Conservation (phyloP, 1,140 invertebrate genomes). For the Drosophila micromelanica region DNA sequence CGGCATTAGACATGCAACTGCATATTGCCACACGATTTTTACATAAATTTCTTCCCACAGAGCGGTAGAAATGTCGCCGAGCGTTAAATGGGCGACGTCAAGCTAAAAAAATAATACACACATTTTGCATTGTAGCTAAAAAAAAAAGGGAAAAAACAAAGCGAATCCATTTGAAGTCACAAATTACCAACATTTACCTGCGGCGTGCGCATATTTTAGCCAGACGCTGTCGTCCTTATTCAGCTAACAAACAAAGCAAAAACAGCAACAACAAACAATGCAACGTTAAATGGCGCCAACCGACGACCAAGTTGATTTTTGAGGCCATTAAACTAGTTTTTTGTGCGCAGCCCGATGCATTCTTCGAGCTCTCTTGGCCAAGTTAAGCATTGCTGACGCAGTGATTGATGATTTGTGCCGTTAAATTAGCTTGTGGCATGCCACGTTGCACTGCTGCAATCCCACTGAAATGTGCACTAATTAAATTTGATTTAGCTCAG, state of each 20-base stretch:
- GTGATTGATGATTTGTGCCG: conserved; percentile 71
- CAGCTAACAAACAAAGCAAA: conserved; percentile 31
- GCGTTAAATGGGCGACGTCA: conserved; percentile 59
- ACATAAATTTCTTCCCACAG: conserved; percentile 57
- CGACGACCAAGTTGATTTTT: conserved; percentile 66
- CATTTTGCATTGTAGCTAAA: conserved; percentile 30
- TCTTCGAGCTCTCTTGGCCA: conserved; percentile 15
- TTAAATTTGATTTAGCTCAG: conserved; percentile 62
- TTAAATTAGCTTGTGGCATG: conserved; percentile 57
- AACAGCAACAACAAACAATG: conserved; percentile 55
- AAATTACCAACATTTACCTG: conserved; percentile 77
- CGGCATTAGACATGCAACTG: conserved; percentile 61
- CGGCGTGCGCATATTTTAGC: conserved; percentile 71
- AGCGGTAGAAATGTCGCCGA: conserved; percentile 11
- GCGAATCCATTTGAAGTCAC: conserved; percentile 57
- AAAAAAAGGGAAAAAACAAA: not conserved
- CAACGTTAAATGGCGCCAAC: conserved; percentile 40
- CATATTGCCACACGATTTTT: conserved; percentile 53
- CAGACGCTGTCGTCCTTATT: conserved; percentile 34
- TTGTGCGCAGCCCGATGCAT: conserved; percentile 39
- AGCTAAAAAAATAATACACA: conserved; percentile 1
- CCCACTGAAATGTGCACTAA: conserved; percentile 59
- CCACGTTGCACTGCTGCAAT: conserved; percentile 17
- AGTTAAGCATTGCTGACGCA: conserved; percentile 49
- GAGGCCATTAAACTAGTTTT: conserved; percentile 76